These are phyloP conservation scores for Sinodicranocentrus sp. DNA, from an alignment of 2,888 invertebrate genomes.

Conservation along the genomic window DNA sequence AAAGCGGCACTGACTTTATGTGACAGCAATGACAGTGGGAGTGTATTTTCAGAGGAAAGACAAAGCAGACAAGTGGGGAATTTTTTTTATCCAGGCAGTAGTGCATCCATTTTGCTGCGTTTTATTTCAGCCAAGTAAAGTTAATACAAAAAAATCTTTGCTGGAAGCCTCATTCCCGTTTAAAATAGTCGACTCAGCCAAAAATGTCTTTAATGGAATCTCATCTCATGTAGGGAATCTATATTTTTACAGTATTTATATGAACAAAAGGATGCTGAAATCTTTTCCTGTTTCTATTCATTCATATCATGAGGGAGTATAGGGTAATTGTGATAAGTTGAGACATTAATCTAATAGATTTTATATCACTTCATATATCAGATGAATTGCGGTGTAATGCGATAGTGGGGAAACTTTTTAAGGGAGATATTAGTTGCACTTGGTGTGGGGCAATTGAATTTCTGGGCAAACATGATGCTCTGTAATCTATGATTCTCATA, in stretches of 20 bases:
- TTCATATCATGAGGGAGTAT: not conserved
- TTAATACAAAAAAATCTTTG: not conserved
- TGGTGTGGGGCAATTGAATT: not conserved
- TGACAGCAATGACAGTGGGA: not conserved
- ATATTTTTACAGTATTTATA: not conserved
- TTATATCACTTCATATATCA: conserved; percentile 58
- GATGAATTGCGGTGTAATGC: conserved; percentile 9
- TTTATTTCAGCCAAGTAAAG: not conserved
- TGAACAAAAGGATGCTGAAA: not conserved
- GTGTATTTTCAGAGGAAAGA: not conserved
- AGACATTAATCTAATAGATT: conserved; percentile 61
- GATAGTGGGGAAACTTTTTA: conserved; percentile 1
- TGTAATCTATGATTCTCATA: not conserved
- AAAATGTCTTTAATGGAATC: conserved; percentile 48
- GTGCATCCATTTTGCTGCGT: not conserved
- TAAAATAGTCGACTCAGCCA: conserved; percentile 53
- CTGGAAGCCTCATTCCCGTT: conserved; percentile 19
- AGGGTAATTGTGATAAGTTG: conserved; percentile 49
- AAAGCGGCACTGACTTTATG: conserved; percentile 1
- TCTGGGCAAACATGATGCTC: not conserved
- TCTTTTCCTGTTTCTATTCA: not conserved
- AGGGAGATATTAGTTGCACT: not conserved
- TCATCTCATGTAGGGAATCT: no score
- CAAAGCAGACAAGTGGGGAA: not conserved
- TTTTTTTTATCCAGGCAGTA: no score